Percentiles rank a stretch among this genome's conserved stretches.
These are phyloP conservation scores for Anarsia innoxiella DNA, from an alignment of 2,888 invertebrate genomes.

Conservation along the genomic window DNA sequence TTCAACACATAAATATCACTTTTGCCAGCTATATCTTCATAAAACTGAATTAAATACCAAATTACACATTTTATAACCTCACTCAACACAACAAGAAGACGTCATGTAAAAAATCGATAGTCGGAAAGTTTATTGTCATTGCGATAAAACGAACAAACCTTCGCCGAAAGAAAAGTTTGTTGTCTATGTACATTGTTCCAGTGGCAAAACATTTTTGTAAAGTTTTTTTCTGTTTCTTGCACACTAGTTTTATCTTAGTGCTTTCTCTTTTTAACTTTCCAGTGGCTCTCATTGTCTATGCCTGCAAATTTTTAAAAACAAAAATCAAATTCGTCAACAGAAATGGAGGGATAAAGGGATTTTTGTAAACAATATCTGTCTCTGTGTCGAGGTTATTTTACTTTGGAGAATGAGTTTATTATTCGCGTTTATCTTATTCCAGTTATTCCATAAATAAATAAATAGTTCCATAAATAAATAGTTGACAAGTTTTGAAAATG, in stretches of 20 bases:
- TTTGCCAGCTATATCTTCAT: not conserved
- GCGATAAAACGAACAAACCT: too few relatives aligned
- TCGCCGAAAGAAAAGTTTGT: too few relatives aligned
- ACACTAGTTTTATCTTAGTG: too few relatives aligned
- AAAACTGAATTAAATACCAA: not conserved
- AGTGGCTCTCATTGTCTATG: too few relatives aligned
- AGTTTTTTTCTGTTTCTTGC: too few relatives aligned
- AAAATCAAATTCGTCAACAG: too few relatives aligned
- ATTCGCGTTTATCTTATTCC: not conserved
- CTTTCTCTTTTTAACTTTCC: too few relatives aligned
- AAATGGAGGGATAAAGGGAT: not conserved
- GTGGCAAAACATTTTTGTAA: too few relatives aligned
- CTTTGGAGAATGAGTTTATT: not conserved
- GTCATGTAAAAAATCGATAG: too few relatives aligned
- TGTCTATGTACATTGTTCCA: too few relatives aligned
- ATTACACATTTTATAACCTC: conserved; percentile 36
- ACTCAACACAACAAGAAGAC: not conserved
- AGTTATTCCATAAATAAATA: not conserved
- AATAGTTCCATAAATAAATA: not conserved
- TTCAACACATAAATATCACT: conserved; percentile 1
- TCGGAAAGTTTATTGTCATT: too few relatives aligned
- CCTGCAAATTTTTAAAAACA: too few relatives aligned
- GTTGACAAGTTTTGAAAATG: conserved; percentile 28
- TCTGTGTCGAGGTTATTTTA: not conserved
- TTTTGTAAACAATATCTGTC: conserved; percentile 20